Conservation (phyloP, 2,888 invertebrate genomes). For the Oscheius sp. region DNA sequence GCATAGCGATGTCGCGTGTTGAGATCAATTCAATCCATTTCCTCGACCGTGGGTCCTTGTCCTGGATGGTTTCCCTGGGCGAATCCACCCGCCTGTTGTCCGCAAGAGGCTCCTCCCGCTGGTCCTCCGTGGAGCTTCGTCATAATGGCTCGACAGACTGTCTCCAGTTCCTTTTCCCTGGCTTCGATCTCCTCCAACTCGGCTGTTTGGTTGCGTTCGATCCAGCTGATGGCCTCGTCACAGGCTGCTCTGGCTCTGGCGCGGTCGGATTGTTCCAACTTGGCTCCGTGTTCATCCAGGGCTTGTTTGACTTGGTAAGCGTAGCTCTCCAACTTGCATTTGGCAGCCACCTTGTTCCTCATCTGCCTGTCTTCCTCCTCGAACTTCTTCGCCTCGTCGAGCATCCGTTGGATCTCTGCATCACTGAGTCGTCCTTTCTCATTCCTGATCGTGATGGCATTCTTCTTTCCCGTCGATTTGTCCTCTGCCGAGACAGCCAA, state of each 20-base stretch:
- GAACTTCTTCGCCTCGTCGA: conserved; percentile 91
- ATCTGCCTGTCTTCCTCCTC: conserved; percentile 77
- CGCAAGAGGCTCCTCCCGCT: conserved; percentile 39
- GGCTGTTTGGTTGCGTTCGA: conserved; percentile 78
- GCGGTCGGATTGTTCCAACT: conserved; percentile 85
- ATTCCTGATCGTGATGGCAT: conserved; percentile 65
- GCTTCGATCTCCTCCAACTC: conserved; percentile 76
- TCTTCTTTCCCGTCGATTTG: conserved; percentile 67
- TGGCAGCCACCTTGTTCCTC: conserved; percentile 78
- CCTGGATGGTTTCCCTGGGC: conserved; percentile 35
- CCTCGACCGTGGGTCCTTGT: conserved; percentile 65
- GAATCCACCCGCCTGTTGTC: conserved; percentile 42
- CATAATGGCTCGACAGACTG: conserved; percentile 54
- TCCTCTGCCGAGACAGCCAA: conserved; percentile 66
- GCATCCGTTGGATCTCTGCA: conserved; percentile 85
- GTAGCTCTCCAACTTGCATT: conserved; percentile 87
- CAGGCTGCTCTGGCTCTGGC: conserved; percentile 84
- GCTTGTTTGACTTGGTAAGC: conserved; percentile 70
- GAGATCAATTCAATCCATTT: conserved; percentile 63
- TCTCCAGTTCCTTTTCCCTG: conserved; percentile 57
- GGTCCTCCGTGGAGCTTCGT: conserved; percentile 59
- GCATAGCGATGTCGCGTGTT: too few relatives aligned
- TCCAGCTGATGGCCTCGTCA: conserved; percentile 84
- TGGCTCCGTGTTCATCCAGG: conserved; percentile 78
- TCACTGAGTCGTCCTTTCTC: conserved; percentile 85